Conservation (phyloP, 1,140 invertebrate species). For the Drosophila yakuba region DNA sequence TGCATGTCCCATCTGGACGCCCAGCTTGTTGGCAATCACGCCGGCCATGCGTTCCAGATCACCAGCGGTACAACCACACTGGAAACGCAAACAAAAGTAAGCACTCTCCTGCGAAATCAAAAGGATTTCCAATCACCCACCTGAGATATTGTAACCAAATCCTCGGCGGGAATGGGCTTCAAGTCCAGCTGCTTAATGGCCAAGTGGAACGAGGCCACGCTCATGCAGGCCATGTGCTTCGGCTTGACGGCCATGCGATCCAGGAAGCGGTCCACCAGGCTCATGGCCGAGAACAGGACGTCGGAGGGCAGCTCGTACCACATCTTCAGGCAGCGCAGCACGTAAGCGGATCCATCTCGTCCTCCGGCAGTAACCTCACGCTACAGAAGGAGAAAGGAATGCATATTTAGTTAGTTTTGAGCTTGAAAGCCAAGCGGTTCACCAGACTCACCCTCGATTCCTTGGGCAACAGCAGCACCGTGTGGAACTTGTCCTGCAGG, state of each 20-base stretch:
- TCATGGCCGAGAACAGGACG: slow-evolving; percentile 91
- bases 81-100: slow-evolving; percentile 78
- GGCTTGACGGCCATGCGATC: slow-evolving; percentile 89
- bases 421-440: neutral
- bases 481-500: slow-evolving; percentile 89
- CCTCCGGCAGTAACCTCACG: slow-evolving; percentile 90
- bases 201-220: slow-evolving; percentile 84
- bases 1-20: slow-evolving; percentile 86
- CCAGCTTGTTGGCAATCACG: slow-evolving; percentile 89
- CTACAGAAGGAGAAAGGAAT: slow-evolving; percentile 16
- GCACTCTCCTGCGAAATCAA: slow-evolving; percentile 50
- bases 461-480: slow-evolving; percentile 87
- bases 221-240: slow-evolving; percentile 84
- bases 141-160: slow-evolving; percentile 85
- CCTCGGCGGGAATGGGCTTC: slow-evolving; percentile 81
- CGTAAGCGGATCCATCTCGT: slow-evolving; percentile 91
- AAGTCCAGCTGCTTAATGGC: slow-evolving; percentile 84
- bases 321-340: slow-evolving; percentile 91
- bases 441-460: slow-evolving; percentile 85
- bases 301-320: slow-evolving; percentile 93
- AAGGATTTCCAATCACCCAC: slow-evolving; percentile 22
- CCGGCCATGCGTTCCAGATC: slow-evolving; percentile 91
- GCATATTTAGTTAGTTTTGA: neutral
- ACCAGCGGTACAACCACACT: slow-evolving; percentile 90
- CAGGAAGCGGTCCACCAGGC: slow-evolving; percentile 91